These are phyloP conservation scores for Subanguina moxae DNA, from an alignment of 1,140 invertebrate species.

Conservation along the genomic window DNA sequence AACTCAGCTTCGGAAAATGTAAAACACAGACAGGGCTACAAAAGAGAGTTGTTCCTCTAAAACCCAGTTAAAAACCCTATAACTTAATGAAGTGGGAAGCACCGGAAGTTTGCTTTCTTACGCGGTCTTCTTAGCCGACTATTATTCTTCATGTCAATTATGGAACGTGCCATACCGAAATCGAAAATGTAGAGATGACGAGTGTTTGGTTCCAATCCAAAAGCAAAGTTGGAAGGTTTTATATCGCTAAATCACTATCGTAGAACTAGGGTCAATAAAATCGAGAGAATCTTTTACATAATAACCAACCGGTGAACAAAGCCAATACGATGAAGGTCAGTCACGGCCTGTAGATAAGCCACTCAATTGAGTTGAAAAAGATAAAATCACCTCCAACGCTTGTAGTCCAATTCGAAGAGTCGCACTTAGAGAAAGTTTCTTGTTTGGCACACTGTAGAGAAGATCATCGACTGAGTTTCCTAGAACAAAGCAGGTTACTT, in stretches of 20 bases:
- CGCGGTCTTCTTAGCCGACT: too few species aligned
- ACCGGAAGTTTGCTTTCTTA: too few species aligned
- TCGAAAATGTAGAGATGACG: slow-evolving; percentile 42
- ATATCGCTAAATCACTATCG: neutral
- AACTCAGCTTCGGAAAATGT: too few species aligned
- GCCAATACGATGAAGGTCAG: slow-evolving; percentile 42
- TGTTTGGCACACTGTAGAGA: slow-evolving; percentile 33
- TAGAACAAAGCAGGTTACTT: too few species aligned
- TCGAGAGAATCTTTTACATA: too few species aligned
- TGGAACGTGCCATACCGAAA: slow-evolving; percentile 50
- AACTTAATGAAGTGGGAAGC: too few species aligned
- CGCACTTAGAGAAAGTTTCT: slow-evolving; percentile 32
- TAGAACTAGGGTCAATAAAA: too few species aligned
- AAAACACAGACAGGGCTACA: too few species aligned
- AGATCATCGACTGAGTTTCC: slow-evolving; percentile 46
- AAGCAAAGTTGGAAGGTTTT: slow-evolving; percentile 42
- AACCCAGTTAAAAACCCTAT: too few species aligned
- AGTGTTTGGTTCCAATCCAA: slow-evolving; percentile 29
- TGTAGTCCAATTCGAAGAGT: slow-evolving; percentile 43
- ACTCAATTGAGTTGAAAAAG: too few species aligned
- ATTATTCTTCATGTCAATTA: too few species aligned
- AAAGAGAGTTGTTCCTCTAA: slow-evolving; percentile 89
- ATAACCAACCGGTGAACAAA: slow-evolving; percentile 53
- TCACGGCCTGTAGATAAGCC: slow-evolving; percentile 11
- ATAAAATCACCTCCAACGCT: slow-evolving; percentile 3